These are phyloP conservation scores for Geotrupes spiniger DNA, from an alignment of 2,888 invertebrate genomes.

Conservation along the genomic window DNA sequence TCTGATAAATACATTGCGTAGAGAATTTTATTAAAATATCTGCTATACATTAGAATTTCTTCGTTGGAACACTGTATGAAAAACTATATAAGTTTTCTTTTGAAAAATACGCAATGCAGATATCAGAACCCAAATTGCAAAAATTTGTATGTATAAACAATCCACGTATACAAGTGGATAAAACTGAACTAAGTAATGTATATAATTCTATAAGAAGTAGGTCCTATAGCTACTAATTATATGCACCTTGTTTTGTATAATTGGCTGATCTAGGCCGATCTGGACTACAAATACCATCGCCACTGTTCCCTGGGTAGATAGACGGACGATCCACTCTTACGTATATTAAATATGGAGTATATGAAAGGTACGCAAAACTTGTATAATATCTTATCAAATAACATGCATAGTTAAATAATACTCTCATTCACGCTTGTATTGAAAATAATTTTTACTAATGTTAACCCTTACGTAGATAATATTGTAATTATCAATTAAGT, in stretches of 20 bases:
- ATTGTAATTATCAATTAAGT: conserved; percentile 20
- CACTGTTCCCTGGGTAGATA: conserved; percentile 37
- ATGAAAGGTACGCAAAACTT: conserved; percentile 35
- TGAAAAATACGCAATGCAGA: conserved; percentile 9
- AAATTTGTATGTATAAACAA: conserved; percentile 27
- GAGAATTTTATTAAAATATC: conserved; percentile 3
- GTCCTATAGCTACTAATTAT: conserved; percentile 16
- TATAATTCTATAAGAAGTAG: conserved; percentile 25
- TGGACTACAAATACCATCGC: conserved; percentile 31
- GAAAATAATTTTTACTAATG: conserved; percentile 43
- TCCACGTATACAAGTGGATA: conserved; percentile 29
- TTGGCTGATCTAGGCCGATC: conserved; percentile 38
- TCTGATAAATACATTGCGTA: too few species aligned
- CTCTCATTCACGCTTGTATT: conserved; percentile 39
- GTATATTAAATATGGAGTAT: conserved; percentile 32
- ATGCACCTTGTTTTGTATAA: conserved; percentile 34
- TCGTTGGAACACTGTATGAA: background rate
- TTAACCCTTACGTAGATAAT: conserved; percentile 34
- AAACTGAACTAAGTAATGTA: conserved; percentile 27
- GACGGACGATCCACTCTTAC: conserved; percentile 39
- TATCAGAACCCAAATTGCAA: conserved; percentile 10
- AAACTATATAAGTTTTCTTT: background rate
- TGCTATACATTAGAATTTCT: conserved; percentile 7
- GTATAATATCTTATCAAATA: conserved; percentile 38
- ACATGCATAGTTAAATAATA: conserved; percentile 39